Conservation (phyloP, 2,113 vertebrate genomes). For the Pelobates fuscus region DNA sequence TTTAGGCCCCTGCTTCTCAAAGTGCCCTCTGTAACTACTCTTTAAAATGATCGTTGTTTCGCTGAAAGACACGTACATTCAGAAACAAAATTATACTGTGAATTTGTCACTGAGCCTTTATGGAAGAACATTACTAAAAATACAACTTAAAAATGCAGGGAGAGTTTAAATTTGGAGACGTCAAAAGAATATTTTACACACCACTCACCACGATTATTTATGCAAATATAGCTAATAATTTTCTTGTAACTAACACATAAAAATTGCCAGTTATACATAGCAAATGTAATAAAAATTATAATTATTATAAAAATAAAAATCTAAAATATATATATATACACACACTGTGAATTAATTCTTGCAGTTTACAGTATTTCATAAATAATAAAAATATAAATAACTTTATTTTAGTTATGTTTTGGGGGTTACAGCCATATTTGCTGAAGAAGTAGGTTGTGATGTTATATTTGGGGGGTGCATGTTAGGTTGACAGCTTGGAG, state of each 20-base stretch:
- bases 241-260: neutral
- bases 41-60: constrained; percentile 16
- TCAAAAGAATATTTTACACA: neutral
- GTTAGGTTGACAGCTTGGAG: too few relatives aligned
- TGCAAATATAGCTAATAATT: neutral
- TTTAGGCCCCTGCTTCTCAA: constrained; percentile 14
- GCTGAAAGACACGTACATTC: constrained; percentile 20
- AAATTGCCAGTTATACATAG: too few relatives aligned
- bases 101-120: neutral
- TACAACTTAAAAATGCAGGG: neutral
- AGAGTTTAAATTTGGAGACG: neutral
- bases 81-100: constrained; percentile 9
- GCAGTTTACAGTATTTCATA: too few relatives aligned
- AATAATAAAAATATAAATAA: too few relatives aligned
- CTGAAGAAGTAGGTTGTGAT: too few relatives aligned
- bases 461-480: too few relatives aligned
- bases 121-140: neutral
- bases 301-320: too few relatives aligned
- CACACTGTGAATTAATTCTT: too few relatives aligned
- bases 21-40: constrained; percentile 26
- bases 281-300: too few relatives aligned
- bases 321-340: too few relatives aligned
- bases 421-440: too few relatives aligned
- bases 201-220: neutral
- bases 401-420: too few relatives aligned